Base-by-base conservation (phyloP, 2,888 invertebrate species). In the Xanthorhoe spadicearia region DNA sequence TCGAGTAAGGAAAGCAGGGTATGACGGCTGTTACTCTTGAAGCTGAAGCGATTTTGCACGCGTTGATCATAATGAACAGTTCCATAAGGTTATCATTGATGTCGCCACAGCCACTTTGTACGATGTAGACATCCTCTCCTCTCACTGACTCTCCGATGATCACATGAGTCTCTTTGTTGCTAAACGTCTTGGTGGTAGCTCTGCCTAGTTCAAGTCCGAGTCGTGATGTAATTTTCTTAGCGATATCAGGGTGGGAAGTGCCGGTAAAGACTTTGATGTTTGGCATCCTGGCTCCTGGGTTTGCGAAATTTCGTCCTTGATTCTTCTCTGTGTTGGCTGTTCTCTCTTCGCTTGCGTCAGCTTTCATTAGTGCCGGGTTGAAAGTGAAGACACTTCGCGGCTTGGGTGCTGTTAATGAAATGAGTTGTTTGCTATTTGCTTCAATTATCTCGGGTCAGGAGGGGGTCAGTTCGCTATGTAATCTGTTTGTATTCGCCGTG, bases 241-340 rank as follows among this genome's bases (percentile, higher is more conserved):
- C 98, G 75, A 99, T 94, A 85, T 99, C 99, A 55, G 97, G 97
- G 93, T 99, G 99, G 66, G 99, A 99, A 73, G 97, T 98, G 71
- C 99, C 99, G 83, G 98, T 97, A 93, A 99, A 99, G 77, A 99
- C 97, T 95, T 99, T 99, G 82, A 99, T 99, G 93, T 99, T 99
- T 81, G 99, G 99, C 99, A 99, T 99, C 94, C 94, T 93, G 62
- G 86, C 80, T 69, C 84, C 82, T 61, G 85, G 86, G 64, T 85
- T 81, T 17, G 76, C 79, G 64, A 85, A 81, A 56, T 75, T 76
- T 63, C 62, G 76, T 68, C 76, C 74, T 56, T 72, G 69, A 68
- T 72, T 73, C 61, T 78, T 73, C 61, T 78, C 73, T 74, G 32
- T 43, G 9, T 80, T 75, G 54, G 69, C 68, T 13, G 72, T 65